Evolutionary conservation across 37 sponge, comb jelly and placozoan genomes (phyloP).

Genomic region (Aphrocallistes beatrix): DNA sequence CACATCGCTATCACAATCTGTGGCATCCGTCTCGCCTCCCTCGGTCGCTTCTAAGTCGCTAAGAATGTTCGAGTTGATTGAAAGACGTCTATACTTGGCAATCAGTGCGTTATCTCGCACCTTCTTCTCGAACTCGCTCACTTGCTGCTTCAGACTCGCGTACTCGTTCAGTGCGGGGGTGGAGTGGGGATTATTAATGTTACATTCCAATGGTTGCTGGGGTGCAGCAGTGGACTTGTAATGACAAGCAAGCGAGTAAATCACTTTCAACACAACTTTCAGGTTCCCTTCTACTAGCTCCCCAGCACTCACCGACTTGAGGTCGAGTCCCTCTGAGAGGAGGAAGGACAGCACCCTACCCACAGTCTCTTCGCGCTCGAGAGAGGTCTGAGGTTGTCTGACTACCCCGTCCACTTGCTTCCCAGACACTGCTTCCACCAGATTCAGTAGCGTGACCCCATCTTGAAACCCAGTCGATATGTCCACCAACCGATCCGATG

Average conservation of each 20-base stretch:
- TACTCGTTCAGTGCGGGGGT: background rate
- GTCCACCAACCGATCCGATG: background rate
- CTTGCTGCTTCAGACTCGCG: background rate
- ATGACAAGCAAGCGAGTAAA: background rate
- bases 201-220: background rate
- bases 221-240: background rate
- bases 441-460: background rate
- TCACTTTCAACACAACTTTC: background rate
- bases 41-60: background rate
- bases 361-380: background rate
- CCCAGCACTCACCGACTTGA: background rate
- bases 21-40: background rate
- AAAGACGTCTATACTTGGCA: background rate
- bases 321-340: background rate
- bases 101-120: background rate
- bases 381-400: background rate
- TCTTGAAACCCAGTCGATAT: background rate
- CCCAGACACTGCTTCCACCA: background rate
- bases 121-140: slow-evolving; percentile 7
- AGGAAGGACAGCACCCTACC: background rate
- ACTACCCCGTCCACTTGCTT: background rate
- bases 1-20: background rate
- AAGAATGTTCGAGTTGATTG: background rate
- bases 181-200: background rate
- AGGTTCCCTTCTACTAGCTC: background rate